Evolutionary conservation across 2,113 vertebrate species (phyloP), one percentile per base, ranked within the genome.

Genomic region (Microtus montanus): DNA sequence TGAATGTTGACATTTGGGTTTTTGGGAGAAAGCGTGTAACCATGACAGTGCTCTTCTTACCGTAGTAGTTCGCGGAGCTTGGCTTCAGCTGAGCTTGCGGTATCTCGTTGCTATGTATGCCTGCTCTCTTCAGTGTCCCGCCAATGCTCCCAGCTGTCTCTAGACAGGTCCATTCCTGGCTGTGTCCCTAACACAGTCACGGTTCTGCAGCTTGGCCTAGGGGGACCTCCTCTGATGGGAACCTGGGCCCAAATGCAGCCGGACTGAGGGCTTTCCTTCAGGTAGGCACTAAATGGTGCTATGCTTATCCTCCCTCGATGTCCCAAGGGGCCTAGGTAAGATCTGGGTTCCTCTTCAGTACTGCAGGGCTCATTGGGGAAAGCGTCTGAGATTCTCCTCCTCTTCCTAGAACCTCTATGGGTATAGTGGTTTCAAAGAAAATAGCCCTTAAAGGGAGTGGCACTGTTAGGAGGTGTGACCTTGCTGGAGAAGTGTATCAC

Each of bases 61-160:
- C 30, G 0, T 20, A 28, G 54, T 24, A 52, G 11, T 24, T 9
- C 13, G 26, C 52, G 58, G 14, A 14, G 0, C 7, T 24, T 1
- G 70, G 41, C 52, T 41, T 22, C 41, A 11, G 15, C 9, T n/a
- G 38, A 66, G 70, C 28, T 49, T 49, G 41, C 7, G 2, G 58
- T 52, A n/a, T 54, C 28, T 64, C 26, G 49, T 12, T 49, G 24
- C 66, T 44, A 7, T 2, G 26, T 26, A 14, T 63, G n/a, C n/a
- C 13, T 61, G 17, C 20, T 8, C 33, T 44, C 38, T 19, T 80
- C 10, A 24, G 2, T 41, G 54, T 14, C 79, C 64, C 19, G 61
- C 74, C 49, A 73, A 8, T 19, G 24, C 22, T 71, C 30, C 64
- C 68, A 71, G 49, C 52, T 14, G 47, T 75, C 26, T 41, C 44